Conservation (phyloP, 2,797 vertebrate species). For the Pseudopleuronectes americanus region DNA sequence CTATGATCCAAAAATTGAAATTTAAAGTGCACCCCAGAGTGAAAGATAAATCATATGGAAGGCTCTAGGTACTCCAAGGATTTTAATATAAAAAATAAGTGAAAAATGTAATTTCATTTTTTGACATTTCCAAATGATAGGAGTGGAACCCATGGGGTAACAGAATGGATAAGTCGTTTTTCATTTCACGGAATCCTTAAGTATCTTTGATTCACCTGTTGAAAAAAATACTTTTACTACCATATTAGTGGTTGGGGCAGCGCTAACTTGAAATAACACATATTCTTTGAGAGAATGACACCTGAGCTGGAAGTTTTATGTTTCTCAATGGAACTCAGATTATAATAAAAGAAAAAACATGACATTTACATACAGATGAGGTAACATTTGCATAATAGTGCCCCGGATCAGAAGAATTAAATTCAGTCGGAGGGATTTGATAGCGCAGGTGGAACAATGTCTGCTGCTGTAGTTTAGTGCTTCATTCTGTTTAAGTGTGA, state of each 20-base stretch:
- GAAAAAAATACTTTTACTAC: slow-evolving; percentile 9
- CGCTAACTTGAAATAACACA: slow-evolving; percentile 34
- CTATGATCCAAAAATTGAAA: slow-evolving; percentile 32
- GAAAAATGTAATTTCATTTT: slow-evolving; percentile 30
- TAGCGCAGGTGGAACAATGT: slow-evolving; percentile 54
- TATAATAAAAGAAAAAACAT: slow-evolving; percentile 43
- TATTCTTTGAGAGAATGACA: slow-evolving; percentile 29
- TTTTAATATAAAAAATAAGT: slow-evolving; percentile 36
- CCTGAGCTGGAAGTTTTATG: slow-evolving; percentile 24
- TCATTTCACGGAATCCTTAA: slow-evolving; percentile 34
- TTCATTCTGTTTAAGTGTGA: slow-evolving; percentile 51
- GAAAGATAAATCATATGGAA: slow-evolving; percentile 21
- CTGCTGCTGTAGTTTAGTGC: slow-evolving; percentile 38
- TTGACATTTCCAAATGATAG: slow-evolving; percentile 20
- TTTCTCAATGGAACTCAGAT: slow-evolving; percentile 39
- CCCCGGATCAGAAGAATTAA: slow-evolving; percentile 57
- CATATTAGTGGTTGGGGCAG: slow-evolving; percentile 23
- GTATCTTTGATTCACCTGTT: slow-evolving; percentile 30
- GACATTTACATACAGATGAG: slow-evolving; percentile 71
- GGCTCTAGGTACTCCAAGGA: background rate
- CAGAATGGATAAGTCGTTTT: slow-evolving; percentile 16
- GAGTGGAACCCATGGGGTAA: slow-evolving; percentile 1
- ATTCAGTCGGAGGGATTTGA: slow-evolving; percentile 54
- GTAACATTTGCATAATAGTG: slow-evolving; percentile 67
- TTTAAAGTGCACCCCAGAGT: slow-evolving; percentile 19